Percentiles rank a stretch among this genome's conserved stretches.
Conservation (phyloP, 2,113 vertebrate genomes). For the Colinus virginianus region DNA sequence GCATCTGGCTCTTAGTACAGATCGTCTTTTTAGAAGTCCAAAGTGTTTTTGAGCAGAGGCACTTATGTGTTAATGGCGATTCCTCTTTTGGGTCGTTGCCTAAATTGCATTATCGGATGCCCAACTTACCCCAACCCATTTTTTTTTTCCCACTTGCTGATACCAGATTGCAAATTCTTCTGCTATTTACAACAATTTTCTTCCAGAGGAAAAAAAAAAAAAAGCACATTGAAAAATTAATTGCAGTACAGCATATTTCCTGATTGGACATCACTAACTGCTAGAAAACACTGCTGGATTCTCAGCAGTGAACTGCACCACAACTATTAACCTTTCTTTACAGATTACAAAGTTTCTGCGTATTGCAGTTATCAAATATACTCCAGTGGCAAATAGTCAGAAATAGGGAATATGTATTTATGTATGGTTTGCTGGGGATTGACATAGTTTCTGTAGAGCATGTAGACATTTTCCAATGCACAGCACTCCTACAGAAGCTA, state of each 20-base stretch:
- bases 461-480: neutral
- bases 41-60: neutral
- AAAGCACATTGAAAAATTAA: neutral
- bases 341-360: neutral
- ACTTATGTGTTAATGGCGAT: neutral
- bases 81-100: neutral
- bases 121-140: neutral
- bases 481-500: neutral
- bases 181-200: neutral
- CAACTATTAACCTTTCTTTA: neutral
- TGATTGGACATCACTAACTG: neutral
- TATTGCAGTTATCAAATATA: neutral
- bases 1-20: slow-evolving; percentile 53
- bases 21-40: neutral
- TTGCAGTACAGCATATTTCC: slow-evolving; percentile 1
- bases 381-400: neutral
- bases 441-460: neutral
- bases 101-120: neutral
- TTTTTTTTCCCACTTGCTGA: slow-evolving; percentile 15
- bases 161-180: neutral
- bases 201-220: neutral
- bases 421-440: neutral
- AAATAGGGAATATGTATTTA: neutral
- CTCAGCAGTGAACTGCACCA: neutral
- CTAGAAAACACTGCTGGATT: neutral